A percentile compares a stretch with the other conserved stretches of the same genome.
phyloP scores from a whole-genome alignment of 2,888 invertebrate species.

The Dasypolia templi region DNA sequence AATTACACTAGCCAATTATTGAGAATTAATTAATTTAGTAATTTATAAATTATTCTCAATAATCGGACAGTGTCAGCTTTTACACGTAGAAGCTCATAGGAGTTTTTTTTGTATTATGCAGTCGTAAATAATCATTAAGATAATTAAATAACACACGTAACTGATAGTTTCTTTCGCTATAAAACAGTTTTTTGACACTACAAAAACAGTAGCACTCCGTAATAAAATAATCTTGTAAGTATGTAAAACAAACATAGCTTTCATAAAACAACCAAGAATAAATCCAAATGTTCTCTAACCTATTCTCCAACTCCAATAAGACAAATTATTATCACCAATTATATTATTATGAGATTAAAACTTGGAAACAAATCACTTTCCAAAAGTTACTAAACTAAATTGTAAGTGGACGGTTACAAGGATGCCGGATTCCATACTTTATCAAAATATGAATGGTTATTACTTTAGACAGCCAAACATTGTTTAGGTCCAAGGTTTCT shows the following conservation, averaged over 20 bases:
- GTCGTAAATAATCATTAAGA: too few relatives aligned
- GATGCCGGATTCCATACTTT: constrained; percentile 18
- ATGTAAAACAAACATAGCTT: background rate
- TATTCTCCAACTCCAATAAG: background rate
- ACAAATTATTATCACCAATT: constrained; percentile 2
- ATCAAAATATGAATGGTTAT: constrained; percentile 48
- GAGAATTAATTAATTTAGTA: too few relatives aligned
- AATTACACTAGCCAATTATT: background rate
- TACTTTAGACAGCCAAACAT: constrained; percentile 34
- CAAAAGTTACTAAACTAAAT: constrained; percentile 20
- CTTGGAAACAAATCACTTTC: constrained; percentile 31
- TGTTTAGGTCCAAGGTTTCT: constrained; percentile 31
- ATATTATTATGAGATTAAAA: constrained; percentile 18
- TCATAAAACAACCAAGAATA: background rate
- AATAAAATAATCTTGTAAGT: background rate
- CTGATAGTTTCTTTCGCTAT: too few relatives aligned
- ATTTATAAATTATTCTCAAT: too few relatives aligned
- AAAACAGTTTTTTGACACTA: background rate
- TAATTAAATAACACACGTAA: too few relatives aligned
- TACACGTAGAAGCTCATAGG: too few relatives aligned
- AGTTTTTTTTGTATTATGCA: too few relatives aligned
- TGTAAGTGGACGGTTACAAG: constrained; percentile 20
- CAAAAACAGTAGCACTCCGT: background rate
- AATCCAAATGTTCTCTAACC: background rate
- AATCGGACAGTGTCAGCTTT: too few relatives aligned